Evolutionary conservation across 2,888 invertebrate species (phyloP), one percentile per base, ranked within the genome.

Genomic region (Drosophila neotestacea): DNA sequence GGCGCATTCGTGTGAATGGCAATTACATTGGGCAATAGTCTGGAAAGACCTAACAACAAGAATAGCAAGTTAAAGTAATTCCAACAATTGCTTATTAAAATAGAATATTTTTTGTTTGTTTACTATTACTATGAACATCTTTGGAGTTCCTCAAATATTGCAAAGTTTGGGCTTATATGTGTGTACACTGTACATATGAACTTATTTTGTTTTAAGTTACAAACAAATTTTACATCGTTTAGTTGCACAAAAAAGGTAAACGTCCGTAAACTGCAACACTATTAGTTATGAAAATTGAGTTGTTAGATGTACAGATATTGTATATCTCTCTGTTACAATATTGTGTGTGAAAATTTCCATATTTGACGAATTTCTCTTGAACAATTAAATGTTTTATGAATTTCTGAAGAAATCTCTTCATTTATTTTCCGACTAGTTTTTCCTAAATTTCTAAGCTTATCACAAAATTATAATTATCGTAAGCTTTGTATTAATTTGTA

Each of bases 1-100:
- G 27, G 44, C 44, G 58, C 58, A 59, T 30, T 44, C 60, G 22
- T 65, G 44, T 65, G 38, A 44, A 51, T 51, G 38, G 28, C 60
- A 65, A 60, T 65, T 60, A 60, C 42, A 60, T 46, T 65, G 61
- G 47, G 51, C 65, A 65, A 65, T 65, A 60, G 65, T 46, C 44
- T 59, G 51, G n/a, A 65, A 59, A 65, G 39, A 22, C 5, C 50
- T 13, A 22, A 44, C 42, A 58, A 9, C 41, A 22, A 42, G 2
- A 61, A 36, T 44, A 42, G 44, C n/a, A 34, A 44, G 4, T 27
- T 6, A 5, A 36, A 36, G 34, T 27, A 36, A 27, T 44, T 22
- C 6, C 22, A n/a, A 7, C 9, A 38, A 39, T 6, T 47, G n/a
- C 11, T 47, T 48, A 41, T 59, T 30, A 58, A 59, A 48, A 28